Evolutionary conservation across 2,888 invertebrate genomes (phyloP), one percentile per base, ranked within the genome.

Genomic region (Chalcis sispes): DNA sequence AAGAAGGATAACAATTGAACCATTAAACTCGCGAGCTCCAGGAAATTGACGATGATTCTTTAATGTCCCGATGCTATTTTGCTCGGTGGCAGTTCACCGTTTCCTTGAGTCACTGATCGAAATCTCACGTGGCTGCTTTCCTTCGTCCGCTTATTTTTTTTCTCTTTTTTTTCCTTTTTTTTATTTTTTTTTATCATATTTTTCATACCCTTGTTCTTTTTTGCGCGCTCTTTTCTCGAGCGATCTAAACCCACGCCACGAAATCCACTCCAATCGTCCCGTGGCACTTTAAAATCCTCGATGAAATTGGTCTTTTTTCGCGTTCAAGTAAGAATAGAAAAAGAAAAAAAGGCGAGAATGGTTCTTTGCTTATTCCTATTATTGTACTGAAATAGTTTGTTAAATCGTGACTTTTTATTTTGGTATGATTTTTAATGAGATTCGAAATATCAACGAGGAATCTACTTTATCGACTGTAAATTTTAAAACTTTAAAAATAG

Each of bases 141-240:
- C 80, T 64, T 75, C 48, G 72, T 64, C 66, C 79, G 78, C 69
- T 76, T 36, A 64, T 8, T 75, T 40, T 73, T 66, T 66, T 25
- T 67, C 70, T 75, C 13, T 86, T 86, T 86, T 82, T 89, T 88
- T 89, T 86, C 86, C 84, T 86, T 86, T 85, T 84, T 82, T 23
- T 61, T 25, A 61, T 20, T 23, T 27, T 36, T 20, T 15, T 25
- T 23, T 23, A 20, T 23, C 4, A 7, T 59, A 23, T 29, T 36
- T 15, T 50, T 20, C n/a, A 48, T 27, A 18, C n/a, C 18, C 4
- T 67, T 15, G 8, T 50, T 61, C 67, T 75, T 72, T 80, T 65
- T 72, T 52, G 69, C 61, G 64, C 79, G 77, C 67, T 75, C 25
- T 7, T 75, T 50, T 72, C 66, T 65, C 84, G 85, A 83, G 81